These are phyloP conservation scores for Drosophila rubida DNA, from an alignment of 2,888 invertebrate species.

Conservation along the genomic window DNA sequence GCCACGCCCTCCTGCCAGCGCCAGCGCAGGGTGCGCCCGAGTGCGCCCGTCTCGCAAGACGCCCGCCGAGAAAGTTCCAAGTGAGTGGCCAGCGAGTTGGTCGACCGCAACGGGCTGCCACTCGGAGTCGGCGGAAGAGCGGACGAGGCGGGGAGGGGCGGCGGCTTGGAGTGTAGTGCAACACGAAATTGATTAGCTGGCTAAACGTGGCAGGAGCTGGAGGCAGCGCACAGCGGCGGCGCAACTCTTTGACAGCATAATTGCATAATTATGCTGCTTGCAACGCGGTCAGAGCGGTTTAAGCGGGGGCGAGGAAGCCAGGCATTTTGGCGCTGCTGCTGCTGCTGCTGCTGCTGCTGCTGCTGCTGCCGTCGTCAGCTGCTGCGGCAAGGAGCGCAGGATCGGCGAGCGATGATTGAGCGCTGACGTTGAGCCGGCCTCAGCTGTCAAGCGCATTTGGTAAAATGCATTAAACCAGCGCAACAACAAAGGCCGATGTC, in stretches of 20 bases:
- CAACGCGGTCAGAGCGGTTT: constrained; percentile 54
- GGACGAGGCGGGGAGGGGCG: too few species aligned
- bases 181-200: constrained; percentile 68
- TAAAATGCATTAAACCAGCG: constrained; percentile 58
- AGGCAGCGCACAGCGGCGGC: constrained; percentile 11
- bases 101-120: constrained; percentile 70
- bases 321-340: too few species aligned
- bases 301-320: too few species aligned
- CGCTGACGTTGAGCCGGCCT: constrained; percentile 58
- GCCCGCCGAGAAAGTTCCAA: constrained; percentile 54
- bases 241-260: constrained; percentile 75
- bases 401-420: constrained; percentile 63
- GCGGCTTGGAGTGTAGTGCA: too few species aligned
- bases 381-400: constrained; percentile 37
- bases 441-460: constrained; percentile 75
- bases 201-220: constrained; percentile 32
- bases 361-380: too few species aligned
- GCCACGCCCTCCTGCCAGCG: constrained; percentile 31
- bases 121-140: too few species aligned
- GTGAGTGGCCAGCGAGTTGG: constrained; percentile 66
- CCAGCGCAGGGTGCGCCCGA: constrained; percentile 26
- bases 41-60: constrained; percentile 35
- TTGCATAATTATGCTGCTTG: constrained; percentile 81
- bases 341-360: too few species aligned
- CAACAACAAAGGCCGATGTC: constrained; percentile 33